A percentile compares a stretch with the other conserved stretches of the same genome.
phyloP scores from a whole-genome alignment of 2,797 vertebrate species.

The Lacerta bilineata region DNA sequence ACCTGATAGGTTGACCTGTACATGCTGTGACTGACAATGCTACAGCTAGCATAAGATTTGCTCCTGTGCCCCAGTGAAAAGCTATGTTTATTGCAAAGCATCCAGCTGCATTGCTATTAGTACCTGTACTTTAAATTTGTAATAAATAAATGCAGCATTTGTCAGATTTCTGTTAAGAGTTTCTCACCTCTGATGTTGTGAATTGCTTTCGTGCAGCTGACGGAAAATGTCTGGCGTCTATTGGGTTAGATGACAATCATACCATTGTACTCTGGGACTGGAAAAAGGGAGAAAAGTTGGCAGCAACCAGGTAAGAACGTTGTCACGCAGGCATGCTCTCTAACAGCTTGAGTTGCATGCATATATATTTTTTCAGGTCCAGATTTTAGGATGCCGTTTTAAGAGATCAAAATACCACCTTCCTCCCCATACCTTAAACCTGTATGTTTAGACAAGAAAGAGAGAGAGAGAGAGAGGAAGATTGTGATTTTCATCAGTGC shows the following conservation, averaged over 20 bases:
- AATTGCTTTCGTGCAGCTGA: conserved; percentile 85
- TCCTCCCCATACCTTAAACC: background rate
- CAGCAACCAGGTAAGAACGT: conserved; percentile 88
- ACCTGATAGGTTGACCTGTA: background rate
- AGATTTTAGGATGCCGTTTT: conserved; percentile 12
- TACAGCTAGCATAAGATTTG: background rate
- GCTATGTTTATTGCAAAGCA: background rate
- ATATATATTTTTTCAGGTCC: background rate
- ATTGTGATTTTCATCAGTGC: background rate
- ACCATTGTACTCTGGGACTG: conserved; percentile 96
- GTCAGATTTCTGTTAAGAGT: conserved; percentile 48
- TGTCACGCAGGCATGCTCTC: background rate
- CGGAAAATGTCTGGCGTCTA: conserved; percentile 92
- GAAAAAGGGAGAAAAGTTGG: conserved; percentile 95
- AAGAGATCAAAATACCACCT: background rate
- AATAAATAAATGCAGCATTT: background rate
- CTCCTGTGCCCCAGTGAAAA: background rate
- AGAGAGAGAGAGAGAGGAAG: background rate
- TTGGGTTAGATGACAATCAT: conserved; percentile 94
- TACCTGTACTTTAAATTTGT: conserved; percentile 1
- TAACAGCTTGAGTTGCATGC: background rate
- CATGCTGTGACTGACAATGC: background rate
- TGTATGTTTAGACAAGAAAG: no score
- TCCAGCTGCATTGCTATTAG: background rate
- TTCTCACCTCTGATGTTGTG: conserved; percentile 54